phyloP scores from a whole-genome alignment of 2,797 vertebrate genomes.

The Karalla daura region DNA sequence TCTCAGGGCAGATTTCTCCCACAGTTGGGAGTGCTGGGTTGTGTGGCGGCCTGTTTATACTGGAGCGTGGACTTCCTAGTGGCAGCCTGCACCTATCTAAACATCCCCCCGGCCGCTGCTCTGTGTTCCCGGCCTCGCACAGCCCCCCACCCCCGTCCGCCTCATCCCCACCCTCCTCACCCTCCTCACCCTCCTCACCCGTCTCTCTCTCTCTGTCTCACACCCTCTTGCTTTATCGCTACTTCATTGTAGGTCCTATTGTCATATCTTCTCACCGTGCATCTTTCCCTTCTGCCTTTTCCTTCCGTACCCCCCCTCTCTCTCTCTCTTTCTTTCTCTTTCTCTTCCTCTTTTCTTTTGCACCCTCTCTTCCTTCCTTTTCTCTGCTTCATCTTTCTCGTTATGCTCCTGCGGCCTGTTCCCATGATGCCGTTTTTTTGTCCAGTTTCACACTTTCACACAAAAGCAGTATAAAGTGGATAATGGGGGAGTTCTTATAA shows the following conservation, averaged over 20 bases:
- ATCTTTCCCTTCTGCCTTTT: constrained; percentile 20
- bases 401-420: constrained; percentile 24
- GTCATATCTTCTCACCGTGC: constrained; percentile 23
- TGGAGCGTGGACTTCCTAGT: constrained; percentile 90
- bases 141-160: constrained; percentile 28
- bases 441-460: constrained; percentile 36
- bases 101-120: constrained; percentile 86
- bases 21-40: constrained; percentile 86
- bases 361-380: not conserved
- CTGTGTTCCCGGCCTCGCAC: constrained; percentile 83
- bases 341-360: constrained; percentile 14
- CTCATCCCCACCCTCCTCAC: too few species aligned
- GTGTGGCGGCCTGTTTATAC: constrained; percentile 89
- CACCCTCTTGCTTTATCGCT: constrained; percentile 65
- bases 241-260: constrained; percentile 34
- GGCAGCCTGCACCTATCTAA: constrained; percentile 90
- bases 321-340: constrained; percentile 2
- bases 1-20: constrained; percentile 88
- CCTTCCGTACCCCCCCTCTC: too few species aligned
- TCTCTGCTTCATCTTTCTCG: not conserved
- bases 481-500: not conserved
- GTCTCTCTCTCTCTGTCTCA: constrained; percentile 58
- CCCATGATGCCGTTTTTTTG: constrained; percentile 28
- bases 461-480: constrained; percentile 10
- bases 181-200: constrained; percentile 34